Evolutionary conservation across 2,113 vertebrate species (phyloP).

Genomic region (Grammomys dolichurus): DNA sequence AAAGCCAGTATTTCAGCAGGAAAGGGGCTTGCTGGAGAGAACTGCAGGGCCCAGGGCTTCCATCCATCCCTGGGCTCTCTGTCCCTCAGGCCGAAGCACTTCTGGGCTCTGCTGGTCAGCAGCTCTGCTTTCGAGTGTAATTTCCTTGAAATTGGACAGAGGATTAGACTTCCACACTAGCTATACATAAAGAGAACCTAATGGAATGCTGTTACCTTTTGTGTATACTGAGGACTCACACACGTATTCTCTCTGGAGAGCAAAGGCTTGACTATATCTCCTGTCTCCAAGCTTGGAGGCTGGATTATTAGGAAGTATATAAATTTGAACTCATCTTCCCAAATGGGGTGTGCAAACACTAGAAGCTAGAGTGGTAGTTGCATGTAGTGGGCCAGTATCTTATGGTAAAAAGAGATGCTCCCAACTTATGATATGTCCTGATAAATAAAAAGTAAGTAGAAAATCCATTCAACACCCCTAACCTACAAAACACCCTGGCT

Average conservation of each 20-base stretch:
- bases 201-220: background rate
- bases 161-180: background rate
- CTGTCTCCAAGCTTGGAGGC: background rate
- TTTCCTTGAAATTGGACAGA: background rate
- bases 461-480: background rate
- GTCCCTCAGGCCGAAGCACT: background rate
- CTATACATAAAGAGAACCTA: background rate
- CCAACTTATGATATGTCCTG: background rate
- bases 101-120: background rate
- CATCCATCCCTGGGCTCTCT: constrained; percentile 5
- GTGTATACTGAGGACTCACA: background rate
- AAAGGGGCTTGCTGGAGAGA: background rate
- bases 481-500: background rate
- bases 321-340: constrained; percentile 12
- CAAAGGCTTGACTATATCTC: background rate
- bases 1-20: constrained; percentile 49
- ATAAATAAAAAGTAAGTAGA: background rate
- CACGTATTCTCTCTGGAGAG: background rate
- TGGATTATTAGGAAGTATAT: constrained; percentile 12
- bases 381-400: background rate
- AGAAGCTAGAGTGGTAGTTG: background rate
- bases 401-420: background rate
- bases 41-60: background rate
- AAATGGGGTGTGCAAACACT: background rate
- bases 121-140: background rate